These are phyloP conservation scores for Progne subis DNA, from an alignment of 2,113 vertebrate genomes.

Conservation along the genomic window DNA sequence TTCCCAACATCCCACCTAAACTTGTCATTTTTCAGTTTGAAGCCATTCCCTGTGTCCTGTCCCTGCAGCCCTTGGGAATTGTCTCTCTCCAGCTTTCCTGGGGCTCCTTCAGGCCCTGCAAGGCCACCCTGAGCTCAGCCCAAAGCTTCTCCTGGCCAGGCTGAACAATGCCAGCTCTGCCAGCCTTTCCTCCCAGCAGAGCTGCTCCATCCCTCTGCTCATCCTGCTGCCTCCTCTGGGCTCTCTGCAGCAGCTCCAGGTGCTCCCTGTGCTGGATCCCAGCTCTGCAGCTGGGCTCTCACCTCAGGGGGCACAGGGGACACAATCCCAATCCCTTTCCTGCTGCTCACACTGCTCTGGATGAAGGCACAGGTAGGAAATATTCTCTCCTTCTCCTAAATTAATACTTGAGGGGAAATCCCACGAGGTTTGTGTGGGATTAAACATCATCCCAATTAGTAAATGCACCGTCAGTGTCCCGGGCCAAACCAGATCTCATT, in stretches of 20 bases:
- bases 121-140: no score
- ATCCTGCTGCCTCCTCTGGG: neutral
- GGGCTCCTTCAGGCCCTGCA: no score
- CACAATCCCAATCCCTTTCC: neutral
- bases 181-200: neutral
- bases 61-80: no score
- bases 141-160: neutral
- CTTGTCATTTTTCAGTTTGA: no score
- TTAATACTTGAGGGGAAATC: neutral
- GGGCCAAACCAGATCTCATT: neutral
- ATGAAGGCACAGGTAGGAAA: neutral
- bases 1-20: no score
- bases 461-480: neutral
- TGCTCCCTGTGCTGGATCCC: neutral
- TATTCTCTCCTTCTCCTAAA: neutral
- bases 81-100: no score
- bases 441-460: neutral
- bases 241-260: neutral
- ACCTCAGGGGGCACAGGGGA: neutral
- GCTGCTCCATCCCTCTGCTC: neutral
- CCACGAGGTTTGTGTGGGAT: rapidly evolving
- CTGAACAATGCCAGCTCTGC: neutral
- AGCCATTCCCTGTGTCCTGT: no score
- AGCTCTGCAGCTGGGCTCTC: neutral
- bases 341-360: neutral